Conservation (phyloP, 2,113 vertebrate species). For the Tyrannus savana region DNA sequence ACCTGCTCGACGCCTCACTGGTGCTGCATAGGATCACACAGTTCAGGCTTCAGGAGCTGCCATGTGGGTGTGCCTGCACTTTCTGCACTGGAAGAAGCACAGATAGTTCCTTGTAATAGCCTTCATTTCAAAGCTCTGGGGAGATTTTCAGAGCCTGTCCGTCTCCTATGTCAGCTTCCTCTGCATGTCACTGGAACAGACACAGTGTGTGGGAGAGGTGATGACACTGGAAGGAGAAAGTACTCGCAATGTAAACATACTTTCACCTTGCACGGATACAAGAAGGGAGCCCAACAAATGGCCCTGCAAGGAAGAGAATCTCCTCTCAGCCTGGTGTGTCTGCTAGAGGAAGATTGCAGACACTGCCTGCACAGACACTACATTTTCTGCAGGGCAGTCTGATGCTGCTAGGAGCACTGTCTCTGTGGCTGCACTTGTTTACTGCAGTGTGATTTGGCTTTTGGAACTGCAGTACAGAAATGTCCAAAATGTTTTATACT, state of each 20-base stretch:
- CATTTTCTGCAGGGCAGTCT: neutral
- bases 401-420: neutral
- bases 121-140: slow-evolving; percentile 14
- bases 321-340: neutral
- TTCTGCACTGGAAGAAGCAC: neutral
- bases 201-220: slow-evolving; percentile 22
- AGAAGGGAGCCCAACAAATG: neutral
- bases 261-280: slow-evolving; percentile 12
- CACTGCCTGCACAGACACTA: neutral
- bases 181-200: slow-evolving; percentile 2
- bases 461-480: neutral
- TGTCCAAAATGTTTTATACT: neutral
- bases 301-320: neutral
- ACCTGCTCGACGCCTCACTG: neutral
- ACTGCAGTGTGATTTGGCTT: neutral
- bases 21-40: neutral
- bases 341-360: neutral
- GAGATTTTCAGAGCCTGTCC: neutral
- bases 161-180: slow-evolving; percentile 30
- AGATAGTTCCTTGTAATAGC: slow-evolving; percentile 1
- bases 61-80: neutral
- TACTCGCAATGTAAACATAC: neutral
- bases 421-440: neutral
- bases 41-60: neutral
- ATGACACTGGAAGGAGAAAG: slow-evolving; percentile 30